phyloP scores from a whole-genome alignment of 2,888 invertebrate species.

The Fissipunctia ypsillon region DNA sequence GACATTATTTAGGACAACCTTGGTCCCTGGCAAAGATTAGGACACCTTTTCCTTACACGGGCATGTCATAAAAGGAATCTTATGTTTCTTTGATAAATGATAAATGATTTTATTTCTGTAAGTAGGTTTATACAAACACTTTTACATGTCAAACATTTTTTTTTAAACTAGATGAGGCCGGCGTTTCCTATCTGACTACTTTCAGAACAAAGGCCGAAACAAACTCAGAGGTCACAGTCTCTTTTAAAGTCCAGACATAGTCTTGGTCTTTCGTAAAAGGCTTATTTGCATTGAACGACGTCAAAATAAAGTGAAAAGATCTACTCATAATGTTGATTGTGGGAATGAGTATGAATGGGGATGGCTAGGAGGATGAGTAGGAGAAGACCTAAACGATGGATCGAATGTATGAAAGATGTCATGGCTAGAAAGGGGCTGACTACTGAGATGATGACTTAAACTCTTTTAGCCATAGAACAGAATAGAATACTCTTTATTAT shows the following conservation, averaged over 20 bases:
- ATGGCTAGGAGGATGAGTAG: not conserved
- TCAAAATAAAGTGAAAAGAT: not conserved
- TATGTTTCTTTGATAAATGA: no score
- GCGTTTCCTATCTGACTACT: no score
- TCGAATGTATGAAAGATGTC: no score
- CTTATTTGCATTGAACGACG: conserved; percentile 12
- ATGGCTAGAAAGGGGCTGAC: not conserved
- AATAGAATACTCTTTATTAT: no score
- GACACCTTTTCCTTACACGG: conserved; percentile 18
- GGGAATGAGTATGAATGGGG: not conserved
- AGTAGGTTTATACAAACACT: no score
- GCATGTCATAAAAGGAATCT: not conserved
- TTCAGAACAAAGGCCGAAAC: no score
- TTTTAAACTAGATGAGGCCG: no score
- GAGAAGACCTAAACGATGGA: not conserved
- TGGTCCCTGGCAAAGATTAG: conserved; percentile 19
- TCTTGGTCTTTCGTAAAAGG: not conserved
- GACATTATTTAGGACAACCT: conserved; percentile 17
- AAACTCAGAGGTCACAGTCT: no score
- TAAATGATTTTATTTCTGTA: no score
- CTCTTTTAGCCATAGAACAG: no score
- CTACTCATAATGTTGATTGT: not conserved
- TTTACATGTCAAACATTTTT: no score
- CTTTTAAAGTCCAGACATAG: no score
- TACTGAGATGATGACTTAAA: not conserved